Evolutionary conservation across 2,797 vertebrate species (phyloP), one percentile per base, ranked within the genome.

Genomic region (Crocodylus rhombifer): DNA sequence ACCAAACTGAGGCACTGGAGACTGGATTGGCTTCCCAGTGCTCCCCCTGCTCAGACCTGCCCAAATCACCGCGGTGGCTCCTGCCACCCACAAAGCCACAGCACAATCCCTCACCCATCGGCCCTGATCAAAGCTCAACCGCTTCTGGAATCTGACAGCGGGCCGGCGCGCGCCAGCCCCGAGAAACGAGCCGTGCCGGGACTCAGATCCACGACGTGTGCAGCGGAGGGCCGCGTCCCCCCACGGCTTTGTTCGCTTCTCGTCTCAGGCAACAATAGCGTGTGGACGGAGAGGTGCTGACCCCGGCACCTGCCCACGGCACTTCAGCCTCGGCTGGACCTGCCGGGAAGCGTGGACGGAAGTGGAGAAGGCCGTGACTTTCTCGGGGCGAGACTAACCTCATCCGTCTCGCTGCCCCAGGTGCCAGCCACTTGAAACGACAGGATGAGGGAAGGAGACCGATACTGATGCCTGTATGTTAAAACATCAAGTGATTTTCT

Each of bases 41-140:
- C 82, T 76, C 92, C 92, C 77, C 6, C 33, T 36, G 5, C 33
- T 36, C 33, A 36, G 33, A 36, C 33, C 33, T 36, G 6, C 33
- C 33, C 33, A 36, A 36, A 36, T 36, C 33, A 36, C 33, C 33
- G 33, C 6, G 33, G 33, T 36, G 33, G 33, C 33, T 36, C 33
- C 33, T 36, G 33, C 33, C 33, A 36, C 83, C 55, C 84, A 73
- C 0, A 0, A 14, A 82, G 57, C 0, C 0, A 0, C 8, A 75
- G 36, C 0, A 0, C 36, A 28, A 42, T 7, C 58, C 86, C 62
- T 36, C 33, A 65, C 60, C 3, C 0, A 28, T 16, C 55, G 90
- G 63, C 26, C 61, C 91, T 36, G 64, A 65, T 0, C 1, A 67
- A 57, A 51, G 74, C 77, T 25, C 26, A 56, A n/a, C 36, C 77